Conservation (phyloP, 1,140 invertebrate species). For the Oreohelix idahoensis region DNA sequence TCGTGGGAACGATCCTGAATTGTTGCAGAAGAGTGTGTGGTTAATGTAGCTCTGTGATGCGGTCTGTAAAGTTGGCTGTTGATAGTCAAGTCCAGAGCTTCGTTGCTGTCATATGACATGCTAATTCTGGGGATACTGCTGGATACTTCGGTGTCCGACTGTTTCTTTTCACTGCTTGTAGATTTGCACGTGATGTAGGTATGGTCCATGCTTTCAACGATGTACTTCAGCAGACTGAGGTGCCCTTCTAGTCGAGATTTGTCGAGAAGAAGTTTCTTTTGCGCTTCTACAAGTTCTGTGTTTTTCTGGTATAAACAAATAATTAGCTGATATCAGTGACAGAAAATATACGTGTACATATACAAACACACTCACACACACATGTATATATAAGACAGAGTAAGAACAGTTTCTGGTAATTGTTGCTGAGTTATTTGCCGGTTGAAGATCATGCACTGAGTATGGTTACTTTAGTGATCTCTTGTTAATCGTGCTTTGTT, state of each 20-base stretch:
- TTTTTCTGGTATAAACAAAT: not conserved
- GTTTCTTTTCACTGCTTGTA: not conserved
- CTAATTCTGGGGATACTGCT: not conserved
- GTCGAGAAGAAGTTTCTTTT: not conserved
- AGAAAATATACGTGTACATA: too few relatives aligned
- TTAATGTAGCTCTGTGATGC: not conserved
- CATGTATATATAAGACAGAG: too few relatives aligned
- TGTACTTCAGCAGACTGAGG: not conserved
- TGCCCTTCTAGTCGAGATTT: not conserved
- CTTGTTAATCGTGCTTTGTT: too few relatives aligned
- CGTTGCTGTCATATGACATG: not conserved
- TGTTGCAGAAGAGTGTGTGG: not conserved
- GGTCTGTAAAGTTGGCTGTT: not conserved
- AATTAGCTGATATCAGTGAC: too few relatives aligned
- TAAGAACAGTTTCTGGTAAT: too few relatives aligned
- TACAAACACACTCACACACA: too few relatives aligned
- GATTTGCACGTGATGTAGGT: not conserved
- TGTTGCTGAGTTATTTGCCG: too few relatives aligned
- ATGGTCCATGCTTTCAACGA: not conserved
- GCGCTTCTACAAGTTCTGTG: not conserved
- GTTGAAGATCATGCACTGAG: too few relatives aligned
- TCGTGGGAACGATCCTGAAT: not conserved
- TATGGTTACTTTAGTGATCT: too few relatives aligned
- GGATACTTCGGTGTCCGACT: not conserved
- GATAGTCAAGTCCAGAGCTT: not conserved